Percentiles rank a stretch among this genome's conserved stretches.
These are phyloP conservation scores for Oreochromis niloticus DNA, from an alignment of 2,113 vertebrate species.

Conservation along the genomic window DNA sequence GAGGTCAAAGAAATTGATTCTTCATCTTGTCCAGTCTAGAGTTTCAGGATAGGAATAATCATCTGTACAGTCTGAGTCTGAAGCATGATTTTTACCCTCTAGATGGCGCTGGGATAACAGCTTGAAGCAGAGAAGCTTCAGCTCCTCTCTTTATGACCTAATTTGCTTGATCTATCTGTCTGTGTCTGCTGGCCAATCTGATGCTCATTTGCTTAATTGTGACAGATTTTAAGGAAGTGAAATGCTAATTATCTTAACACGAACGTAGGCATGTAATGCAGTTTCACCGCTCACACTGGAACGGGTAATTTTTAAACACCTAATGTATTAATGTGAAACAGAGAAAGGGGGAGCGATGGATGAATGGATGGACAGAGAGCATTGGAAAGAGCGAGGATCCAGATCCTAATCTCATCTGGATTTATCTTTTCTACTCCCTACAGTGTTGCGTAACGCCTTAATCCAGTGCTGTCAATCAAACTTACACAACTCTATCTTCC, in stretches of 20 bases:
- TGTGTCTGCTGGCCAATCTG: neutral
- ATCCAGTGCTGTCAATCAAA: slow-evolving; percentile 61
- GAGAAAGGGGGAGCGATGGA: neutral
- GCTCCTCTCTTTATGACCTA: neutral
- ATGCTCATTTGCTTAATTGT: neutral
- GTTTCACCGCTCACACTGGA: neutral
- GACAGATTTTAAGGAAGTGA: neutral
- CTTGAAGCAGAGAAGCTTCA: neutral
- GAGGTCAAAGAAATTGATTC: neutral
- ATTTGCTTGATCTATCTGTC: slow-evolving; percentile 1
- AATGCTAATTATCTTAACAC: neutral
- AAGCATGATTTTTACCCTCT: slow-evolving; percentile 5
- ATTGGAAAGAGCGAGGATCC: slow-evolving; percentile 26
- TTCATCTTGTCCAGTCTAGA: neutral
- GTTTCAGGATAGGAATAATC: neutral
- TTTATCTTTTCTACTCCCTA: slow-evolving; percentile 54
- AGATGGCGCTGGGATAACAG: slow-evolving; percentile 30
- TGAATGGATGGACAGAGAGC: slow-evolving; percentile 23
- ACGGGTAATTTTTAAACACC: neutral
- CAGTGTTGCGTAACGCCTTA: slow-evolving; percentile 63
- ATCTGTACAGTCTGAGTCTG: neutral
- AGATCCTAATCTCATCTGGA: slow-evolving; percentile 69
- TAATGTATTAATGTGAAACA: neutral
- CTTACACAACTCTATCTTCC: slow-evolving; percentile 21
- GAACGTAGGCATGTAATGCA: neutral